phyloP scores from a whole-genome alignment of 23 tunicate species.

The Oikopleura vanhoeffeni region DNA sequence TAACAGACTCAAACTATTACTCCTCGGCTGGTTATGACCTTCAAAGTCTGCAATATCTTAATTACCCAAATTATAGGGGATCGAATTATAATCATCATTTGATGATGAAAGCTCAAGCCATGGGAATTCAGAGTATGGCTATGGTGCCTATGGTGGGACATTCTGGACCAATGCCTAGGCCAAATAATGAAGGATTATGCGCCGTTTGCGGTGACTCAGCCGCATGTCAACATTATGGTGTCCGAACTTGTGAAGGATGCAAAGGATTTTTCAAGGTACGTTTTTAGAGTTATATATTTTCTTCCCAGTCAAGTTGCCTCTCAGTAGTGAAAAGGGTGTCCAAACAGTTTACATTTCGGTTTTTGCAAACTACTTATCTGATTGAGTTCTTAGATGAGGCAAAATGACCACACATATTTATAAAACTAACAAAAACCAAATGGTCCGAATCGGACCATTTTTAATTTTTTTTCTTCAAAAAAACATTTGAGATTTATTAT shows the following conservation, averaged over 20 bases:
- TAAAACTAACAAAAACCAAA: too few relatives aligned
- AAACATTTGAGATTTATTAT: too few relatives aligned
- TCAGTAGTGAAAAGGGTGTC: too few relatives aligned
- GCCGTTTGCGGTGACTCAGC: conserved; percentile 96
- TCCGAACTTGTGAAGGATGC: conserved; percentile 93
- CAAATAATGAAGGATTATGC: conserved; percentile 64
- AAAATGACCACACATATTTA: too few relatives aligned
- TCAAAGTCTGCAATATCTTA: background rate
- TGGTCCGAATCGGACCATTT: too few relatives aligned
- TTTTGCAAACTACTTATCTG: too few relatives aligned
- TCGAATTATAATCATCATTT: background rate
- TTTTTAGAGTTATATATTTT: too few relatives aligned
- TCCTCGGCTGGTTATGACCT: background rate
- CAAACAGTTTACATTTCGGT: too few relatives aligned
- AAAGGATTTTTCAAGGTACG: conserved; percentile 98
- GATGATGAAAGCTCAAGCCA: background rate
- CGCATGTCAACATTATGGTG: conserved; percentile 94
- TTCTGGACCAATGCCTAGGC: background rate
- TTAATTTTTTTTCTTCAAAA: too few relatives aligned
- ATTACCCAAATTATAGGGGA: background rate
- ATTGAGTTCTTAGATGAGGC: too few relatives aligned
- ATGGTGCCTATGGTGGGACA: background rate
- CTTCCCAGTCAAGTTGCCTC: too few relatives aligned
- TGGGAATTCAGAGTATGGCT: background rate
- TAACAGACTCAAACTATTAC: background rate